Percentiles rank a stretch among this genome's conserved stretches.
phyloP scores from a whole-genome alignment of 1,140 invertebrate species.

The Trichomalopsis sarcophagae region DNA sequence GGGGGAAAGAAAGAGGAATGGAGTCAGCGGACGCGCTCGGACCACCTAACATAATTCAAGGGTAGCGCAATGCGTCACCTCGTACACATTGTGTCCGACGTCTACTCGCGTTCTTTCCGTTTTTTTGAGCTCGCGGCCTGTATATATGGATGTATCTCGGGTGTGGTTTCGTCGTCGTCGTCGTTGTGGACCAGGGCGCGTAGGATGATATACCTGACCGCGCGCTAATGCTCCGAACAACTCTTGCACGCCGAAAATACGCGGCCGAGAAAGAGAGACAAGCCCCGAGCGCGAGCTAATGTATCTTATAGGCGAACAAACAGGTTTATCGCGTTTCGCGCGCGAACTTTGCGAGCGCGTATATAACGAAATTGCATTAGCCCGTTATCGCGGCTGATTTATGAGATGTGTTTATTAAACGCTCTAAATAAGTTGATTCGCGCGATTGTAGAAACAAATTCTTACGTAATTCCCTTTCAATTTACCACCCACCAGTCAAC shows the following conservation, averaged over 20 bases:
- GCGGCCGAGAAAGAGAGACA: background rate
- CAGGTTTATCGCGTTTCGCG: constrained; percentile 47
- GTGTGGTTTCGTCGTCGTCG: constrained; percentile 34
- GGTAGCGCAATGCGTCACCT: constrained; percentile 34
- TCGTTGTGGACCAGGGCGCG: constrained; percentile 13
- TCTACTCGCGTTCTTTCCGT: constrained; percentile 4
- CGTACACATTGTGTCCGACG: constrained; percentile 26
- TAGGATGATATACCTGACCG: constrained; percentile 45
- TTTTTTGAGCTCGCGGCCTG: background rate
- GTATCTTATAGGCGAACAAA: constrained; percentile 37
- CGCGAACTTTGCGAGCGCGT: constrained; percentile 2
- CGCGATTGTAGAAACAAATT: constrained; percentile 42
- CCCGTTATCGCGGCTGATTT: constrained; percentile 50
- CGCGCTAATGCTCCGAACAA: constrained; percentile 27
- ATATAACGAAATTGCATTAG: constrained; percentile 43
- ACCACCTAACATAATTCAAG: constrained; percentile 44
- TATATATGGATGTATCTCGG: constrained; percentile 22
- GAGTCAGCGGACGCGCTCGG: background rate
- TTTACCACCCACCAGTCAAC: constrained; percentile 6
- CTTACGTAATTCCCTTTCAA: constrained; percentile 25
- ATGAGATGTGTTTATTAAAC: constrained; percentile 50
- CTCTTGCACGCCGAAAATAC: constrained; percentile 40
- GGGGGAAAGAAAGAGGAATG: background rate
- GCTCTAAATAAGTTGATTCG: constrained; percentile 44
- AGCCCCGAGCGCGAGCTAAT: constrained; percentile 1